A percentile compares a stretch with the other conserved stretches of the same genome.
phyloP scores from a whole-genome alignment of 2,113 vertebrate genomes.

The Balaeniceps rex region DNA sequence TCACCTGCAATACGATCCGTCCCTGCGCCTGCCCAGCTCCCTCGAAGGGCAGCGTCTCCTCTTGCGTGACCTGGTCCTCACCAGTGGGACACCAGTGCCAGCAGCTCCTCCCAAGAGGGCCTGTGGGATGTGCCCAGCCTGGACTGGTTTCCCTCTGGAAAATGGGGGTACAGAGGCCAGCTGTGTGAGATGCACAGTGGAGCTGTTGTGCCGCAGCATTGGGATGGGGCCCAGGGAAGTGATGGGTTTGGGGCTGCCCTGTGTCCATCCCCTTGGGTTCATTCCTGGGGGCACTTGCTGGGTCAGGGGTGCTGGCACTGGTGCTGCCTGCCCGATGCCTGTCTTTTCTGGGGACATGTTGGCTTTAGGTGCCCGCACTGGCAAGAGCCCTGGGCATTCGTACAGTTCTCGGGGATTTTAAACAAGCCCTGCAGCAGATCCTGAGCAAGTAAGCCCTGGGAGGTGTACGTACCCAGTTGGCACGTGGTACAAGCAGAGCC shows the following conservation, averaged over 20 bases:
- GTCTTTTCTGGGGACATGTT: neutral
- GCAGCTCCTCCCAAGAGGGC: neutral
- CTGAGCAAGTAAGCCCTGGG: neutral
- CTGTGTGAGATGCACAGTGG: neutral
- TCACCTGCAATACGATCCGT: constrained; percentile 42
- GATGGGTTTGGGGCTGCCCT: neutral
- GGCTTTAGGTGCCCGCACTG: neutral
- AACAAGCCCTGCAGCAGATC: neutral
- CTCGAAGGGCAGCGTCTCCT: neutral
- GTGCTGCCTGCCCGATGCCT: neutral
- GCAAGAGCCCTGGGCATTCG: neutral
- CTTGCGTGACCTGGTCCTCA: neutral
- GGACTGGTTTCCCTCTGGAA: neutral
- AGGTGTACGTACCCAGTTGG: neutral
- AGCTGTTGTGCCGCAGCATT: fast-evolving
- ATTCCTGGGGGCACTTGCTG: neutral
- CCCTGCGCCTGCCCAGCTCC: fast-evolving
- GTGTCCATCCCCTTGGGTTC: neutral
- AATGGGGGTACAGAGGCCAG: neutral
- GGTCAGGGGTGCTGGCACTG: neutral
- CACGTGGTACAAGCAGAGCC: neutral
- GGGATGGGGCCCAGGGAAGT: neutral
- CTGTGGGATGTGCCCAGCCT: neutral
- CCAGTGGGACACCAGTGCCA: neutral
- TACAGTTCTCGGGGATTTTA: neutral